Conservation (phyloP, 2,888 invertebrate genomes). For the Leistus spinibarbis region DNA sequence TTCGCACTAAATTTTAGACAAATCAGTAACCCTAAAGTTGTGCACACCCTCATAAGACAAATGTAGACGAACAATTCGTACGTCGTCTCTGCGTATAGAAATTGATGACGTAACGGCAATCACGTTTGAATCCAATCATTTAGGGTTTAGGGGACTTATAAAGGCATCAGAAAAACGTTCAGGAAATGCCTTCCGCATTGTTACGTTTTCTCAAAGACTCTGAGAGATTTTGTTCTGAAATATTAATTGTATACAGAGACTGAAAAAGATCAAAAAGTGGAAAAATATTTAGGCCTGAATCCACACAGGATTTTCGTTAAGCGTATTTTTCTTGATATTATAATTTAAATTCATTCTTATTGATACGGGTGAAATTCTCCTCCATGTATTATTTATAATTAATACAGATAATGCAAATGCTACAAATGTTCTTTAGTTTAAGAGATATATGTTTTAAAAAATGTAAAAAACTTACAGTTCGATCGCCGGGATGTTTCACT, state of each 20-base stretch:
- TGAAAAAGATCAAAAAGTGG: not conserved
- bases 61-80: not conserved
- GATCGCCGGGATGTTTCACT: constrained; percentile 84
- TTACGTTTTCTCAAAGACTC: not conserved
- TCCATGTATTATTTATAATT: too few relatives aligned
- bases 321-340: not conserved
- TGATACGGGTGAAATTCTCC: too few relatives aligned
- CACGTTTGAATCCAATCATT: not conserved
- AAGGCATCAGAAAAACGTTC: not conserved
- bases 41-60: not conserved
- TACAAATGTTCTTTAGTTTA: too few relatives aligned
- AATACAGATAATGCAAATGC: too few relatives aligned
- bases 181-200: not conserved
- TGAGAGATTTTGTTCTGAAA: not conserved
- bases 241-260: not conserved
- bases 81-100: not conserved
- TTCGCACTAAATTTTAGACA: not conserved
- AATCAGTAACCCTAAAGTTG: not conserved
- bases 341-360: too few relatives aligned
- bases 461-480: constrained; percentile 71
- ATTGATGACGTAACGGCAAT: not conserved
- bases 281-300: not conserved
- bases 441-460: too few relatives aligned
- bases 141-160: not conserved
- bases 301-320: not conserved